Base-by-base conservation (phyloP, 2,888 invertebrate genomes). In the Pandemis heparana region DNA sequence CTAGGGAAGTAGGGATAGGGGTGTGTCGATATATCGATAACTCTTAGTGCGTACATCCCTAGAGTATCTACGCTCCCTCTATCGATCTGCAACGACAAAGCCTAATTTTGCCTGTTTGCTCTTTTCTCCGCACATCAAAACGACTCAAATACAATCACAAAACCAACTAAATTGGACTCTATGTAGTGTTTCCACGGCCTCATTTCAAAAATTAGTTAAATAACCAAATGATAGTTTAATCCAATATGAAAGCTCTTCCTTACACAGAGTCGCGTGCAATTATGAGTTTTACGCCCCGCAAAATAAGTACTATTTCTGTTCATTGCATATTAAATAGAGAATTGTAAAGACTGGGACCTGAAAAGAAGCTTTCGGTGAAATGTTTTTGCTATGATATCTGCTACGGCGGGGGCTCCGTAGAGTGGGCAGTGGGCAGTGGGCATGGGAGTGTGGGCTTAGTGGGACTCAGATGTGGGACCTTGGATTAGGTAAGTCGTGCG, bases 51-150 rank as follows among this genome's bases (percentile, higher is more conserved):
- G 38, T 60, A 62, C 90, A 82, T 73, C 88, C 79, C 88, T 89
- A 82, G 9, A 4, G n/a, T 46, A 65, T 75, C 76, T 82, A 82
- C 79, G 82, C 84, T 82, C 87, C 89, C 86, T 88, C 82, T 92
- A 92, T 92, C 89, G 92, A 92, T 92, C 89, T 85, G 83, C 83
- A 80, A 82, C 84, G 80, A 81, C 80, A 85, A 85, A 90, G 87
- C 88, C 89, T 90, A 89, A 89, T 89, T 89, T 88, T 85, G 85
- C 85, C 83, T 88, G 88, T 90, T 91, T 89, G 89, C 83, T 78
- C 64, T 59, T 51, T 38, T 39, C 48, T 63, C 16, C 8, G 1
- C 65, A 18, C 10, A 5, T 6, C 69, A 32, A 71, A 71, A 63
- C 43, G 53, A 16, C 70, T 8, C 12, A 73, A 51, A 16, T 39